Percentiles rank a stretch among this genome's conserved stretches.
Conservation (phyloP, 2,113 vertebrate species). For the Bubo blakistoni region DNA sequence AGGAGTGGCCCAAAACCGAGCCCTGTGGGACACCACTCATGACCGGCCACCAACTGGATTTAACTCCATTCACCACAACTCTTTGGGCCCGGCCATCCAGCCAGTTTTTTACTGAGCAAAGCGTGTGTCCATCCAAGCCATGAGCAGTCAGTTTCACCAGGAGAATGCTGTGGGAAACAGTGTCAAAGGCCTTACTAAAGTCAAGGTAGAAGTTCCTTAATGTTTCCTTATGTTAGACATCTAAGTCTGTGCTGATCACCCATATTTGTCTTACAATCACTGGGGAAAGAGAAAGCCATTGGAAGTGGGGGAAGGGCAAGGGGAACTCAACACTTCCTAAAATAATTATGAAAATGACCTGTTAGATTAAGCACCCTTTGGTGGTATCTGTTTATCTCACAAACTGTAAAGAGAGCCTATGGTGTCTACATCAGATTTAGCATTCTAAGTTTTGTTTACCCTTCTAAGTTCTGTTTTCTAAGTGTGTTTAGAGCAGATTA, state of each 20-base stretch:
- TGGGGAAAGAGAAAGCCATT: not conserved
- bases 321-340: not conserved
- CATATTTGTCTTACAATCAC: not conserved
- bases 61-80: too few relatives aligned
- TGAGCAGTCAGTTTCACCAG: too few relatives aligned
- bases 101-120: too few relatives aligned
- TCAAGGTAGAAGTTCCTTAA: too few relatives aligned
- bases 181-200: too few relatives aligned
- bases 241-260: not conserved
- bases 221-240: not conserved
- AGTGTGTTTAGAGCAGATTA: not conserved
- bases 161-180: too few relatives aligned
- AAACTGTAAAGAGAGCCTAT: not conserved
- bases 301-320: rapidly evolving
- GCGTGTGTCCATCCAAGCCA: too few relatives aligned
- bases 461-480: not conserved
- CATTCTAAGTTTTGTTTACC: not conserved
- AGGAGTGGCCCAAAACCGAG: too few relatives aligned
- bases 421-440: not conserved
- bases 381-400: not conserved
- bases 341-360: not conserved
- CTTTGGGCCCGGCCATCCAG: too few relatives aligned
- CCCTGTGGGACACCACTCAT: too few relatives aligned
- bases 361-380: not conserved
- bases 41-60: too few relatives aligned